Base-by-base conservation (phyloP, 2,113 vertebrate species). In the Phylloscopus whistleri region DNA sequence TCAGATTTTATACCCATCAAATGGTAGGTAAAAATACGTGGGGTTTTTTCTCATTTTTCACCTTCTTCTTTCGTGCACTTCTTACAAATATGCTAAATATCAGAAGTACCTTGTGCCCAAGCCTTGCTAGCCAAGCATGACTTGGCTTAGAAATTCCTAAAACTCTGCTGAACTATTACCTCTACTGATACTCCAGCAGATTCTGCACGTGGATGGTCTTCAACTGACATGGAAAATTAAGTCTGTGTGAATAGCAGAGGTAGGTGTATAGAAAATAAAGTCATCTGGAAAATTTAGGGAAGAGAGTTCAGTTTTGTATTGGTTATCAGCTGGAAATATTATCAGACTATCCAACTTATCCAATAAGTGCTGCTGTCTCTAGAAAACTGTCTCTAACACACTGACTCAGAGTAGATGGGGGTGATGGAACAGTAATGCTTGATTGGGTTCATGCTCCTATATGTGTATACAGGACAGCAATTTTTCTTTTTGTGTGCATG, bases 401-500 rank as follows among this genome's bases (percentile, higher is more conserved):
- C 18, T 48, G 33, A 19, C 39, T 77, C 35, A 10, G 46, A 82
- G 19, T 33, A 66, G 30, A 62, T 17, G 11, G 27, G 41, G 15
- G 10, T 55, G 70, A 77, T 86, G 43, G 39, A 90, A 84, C 3
- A 63, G 14, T 43, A 56, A 74, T 59, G 60, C 44, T 68, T 56
- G 52, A 52, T n/a, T n/a, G 44, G n/a, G 60, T 90, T 94, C 90
- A 58, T 49, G 79, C 73, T 89, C 66, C 52, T 87, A 41, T 46
- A 26, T 79, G 68, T 92, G 58, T 66, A 84, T 30, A 89, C 33
- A 67, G 3, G 13, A 91, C 8, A 90, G 26, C 39, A 66, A 75
- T 93, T 90, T 72, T 49, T 33, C 20, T 56, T 90, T 94, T 16
- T 93, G 85, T 95, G 55, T 93, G 69, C 79, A 86, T 31, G 88